Conservation (phyloP, 2,113 vertebrate genomes). For the Scomber scombrus region DNA sequence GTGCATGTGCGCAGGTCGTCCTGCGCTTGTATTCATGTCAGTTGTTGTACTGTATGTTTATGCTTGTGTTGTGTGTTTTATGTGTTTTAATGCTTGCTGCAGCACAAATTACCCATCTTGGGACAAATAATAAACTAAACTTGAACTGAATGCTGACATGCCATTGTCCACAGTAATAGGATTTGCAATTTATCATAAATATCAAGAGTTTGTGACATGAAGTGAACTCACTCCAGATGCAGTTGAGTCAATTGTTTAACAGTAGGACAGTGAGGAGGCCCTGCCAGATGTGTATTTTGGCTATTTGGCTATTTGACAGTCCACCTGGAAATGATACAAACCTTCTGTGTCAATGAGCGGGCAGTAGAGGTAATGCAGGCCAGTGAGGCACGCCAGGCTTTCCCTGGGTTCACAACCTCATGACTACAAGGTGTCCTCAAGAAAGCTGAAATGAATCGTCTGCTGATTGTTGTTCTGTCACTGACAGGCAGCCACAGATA, state of each 20-base stretch:
- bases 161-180: no score
- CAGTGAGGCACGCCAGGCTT: neutral
- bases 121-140: no score
- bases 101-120: no score
- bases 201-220: no score
- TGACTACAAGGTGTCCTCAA: neutral
- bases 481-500: neutral
- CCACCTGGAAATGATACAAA: neutral
- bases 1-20: no score
- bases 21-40: no score
- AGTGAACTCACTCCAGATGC: no score
- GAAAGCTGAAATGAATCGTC: neutral
- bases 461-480: neutral
- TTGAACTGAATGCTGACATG: no score
- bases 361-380: neutral
- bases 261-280: neutral
- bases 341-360: neutral
- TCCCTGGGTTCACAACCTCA: neutral
- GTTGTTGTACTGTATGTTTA: no score
- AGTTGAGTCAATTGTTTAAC: neutral
- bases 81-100: no score
- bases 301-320: neutral
- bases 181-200: no score
- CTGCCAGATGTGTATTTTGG: neutral
- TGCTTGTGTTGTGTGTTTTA: no score